Evolutionary conservation across 2,888 invertebrate genomes (phyloP).

Genomic region (Epinotia brunnichana): DNA sequence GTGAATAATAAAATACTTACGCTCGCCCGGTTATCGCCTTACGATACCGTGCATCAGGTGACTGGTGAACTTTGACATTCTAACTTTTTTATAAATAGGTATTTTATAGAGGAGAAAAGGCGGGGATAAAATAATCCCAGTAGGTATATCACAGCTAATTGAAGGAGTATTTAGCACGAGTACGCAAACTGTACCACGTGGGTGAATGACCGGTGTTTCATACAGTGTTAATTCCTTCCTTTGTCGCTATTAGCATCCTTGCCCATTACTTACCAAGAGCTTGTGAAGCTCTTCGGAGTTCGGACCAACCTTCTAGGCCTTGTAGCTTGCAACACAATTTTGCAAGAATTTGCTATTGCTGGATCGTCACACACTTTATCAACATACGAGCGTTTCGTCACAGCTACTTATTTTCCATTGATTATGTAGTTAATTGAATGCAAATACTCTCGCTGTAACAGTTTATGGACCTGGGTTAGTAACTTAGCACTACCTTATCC

Average conservation of each 20-base stretch:
- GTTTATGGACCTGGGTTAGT: conserved; percentile 8
- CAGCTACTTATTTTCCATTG: conserved; percentile 23
- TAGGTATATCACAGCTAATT: conserved; percentile 15
- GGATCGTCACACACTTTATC: conserved; percentile 21
- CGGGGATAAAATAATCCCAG: conserved; percentile 15
- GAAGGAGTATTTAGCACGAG: conserved; percentile 29
- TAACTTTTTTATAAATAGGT: conserved; percentile 6
- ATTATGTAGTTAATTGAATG: conserved; percentile 25
- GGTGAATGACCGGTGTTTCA: conserved; percentile 74
- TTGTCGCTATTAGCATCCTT: conserved; percentile 70
- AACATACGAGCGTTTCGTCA: conserved; percentile 25
- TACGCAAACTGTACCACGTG: conserved; percentile 44
- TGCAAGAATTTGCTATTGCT: conserved; percentile 25
- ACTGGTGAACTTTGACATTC: conserved; percentile 38
- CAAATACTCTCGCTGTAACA: conserved; percentile 8
- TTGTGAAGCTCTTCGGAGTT: conserved; percentile 48
- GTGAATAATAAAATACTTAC: conserved; percentile 33
- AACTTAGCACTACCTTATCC: conserved; percentile 15
- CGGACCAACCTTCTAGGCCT: conserved; percentile 6
- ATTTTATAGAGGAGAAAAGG: neutral
- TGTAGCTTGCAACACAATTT: conserved; percentile 27
- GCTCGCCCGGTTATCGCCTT: conserved; percentile 14
- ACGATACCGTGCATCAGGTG: conserved; percentile 29
- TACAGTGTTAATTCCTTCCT: conserved; percentile 71
- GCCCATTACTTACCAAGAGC: conserved; percentile 57